Percentiles rank a stretch among this genome's conserved stretches.
phyloP scores from a whole-genome alignment of 2,113 vertebrate genomes.

The Chrysemys picta region DNA sequence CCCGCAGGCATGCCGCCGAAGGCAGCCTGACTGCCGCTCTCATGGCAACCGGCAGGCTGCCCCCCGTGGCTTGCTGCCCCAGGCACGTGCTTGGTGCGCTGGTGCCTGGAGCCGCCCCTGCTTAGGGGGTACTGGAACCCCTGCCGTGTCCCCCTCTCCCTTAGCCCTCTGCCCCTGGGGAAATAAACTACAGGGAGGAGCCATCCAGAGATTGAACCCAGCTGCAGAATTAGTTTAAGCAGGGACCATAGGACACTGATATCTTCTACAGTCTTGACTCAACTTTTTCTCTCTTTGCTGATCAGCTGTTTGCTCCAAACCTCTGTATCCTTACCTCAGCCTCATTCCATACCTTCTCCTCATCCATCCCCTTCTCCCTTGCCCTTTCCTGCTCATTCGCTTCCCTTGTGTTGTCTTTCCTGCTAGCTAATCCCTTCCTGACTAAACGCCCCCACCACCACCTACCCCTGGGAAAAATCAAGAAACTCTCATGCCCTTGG shows the following conservation, averaged over 20 bases:
- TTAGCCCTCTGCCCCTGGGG: background rate
- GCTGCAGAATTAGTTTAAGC: background rate
- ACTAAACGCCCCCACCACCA: accelerated
- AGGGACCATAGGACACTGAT: background rate
- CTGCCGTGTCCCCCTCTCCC: background rate
- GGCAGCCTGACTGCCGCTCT: too few relatives aligned
- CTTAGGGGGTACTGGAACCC: background rate
- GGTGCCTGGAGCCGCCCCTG: too few relatives aligned
- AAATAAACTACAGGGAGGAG: background rate
- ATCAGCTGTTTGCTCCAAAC: background rate
- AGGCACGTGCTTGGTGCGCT: too few relatives aligned
- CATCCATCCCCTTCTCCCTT: background rate
- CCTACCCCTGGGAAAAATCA: background rate
- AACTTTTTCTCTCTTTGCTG: background rate
- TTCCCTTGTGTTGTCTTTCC: background rate
- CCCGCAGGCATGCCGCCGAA: too few relatives aligned
- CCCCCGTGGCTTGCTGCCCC: too few relatives aligned
- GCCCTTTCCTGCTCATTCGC: background rate
- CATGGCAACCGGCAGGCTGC: too few relatives aligned
- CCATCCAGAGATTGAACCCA: background rate
- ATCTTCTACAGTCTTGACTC: background rate
- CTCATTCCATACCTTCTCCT: background rate
- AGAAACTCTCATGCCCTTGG: background rate
- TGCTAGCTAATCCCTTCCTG: background rate
- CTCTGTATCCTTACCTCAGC: background rate